Evolutionary conservation across 2,797 vertebrate species (phyloP).

Genomic region (Triplophysa yarkandensis): DNA sequence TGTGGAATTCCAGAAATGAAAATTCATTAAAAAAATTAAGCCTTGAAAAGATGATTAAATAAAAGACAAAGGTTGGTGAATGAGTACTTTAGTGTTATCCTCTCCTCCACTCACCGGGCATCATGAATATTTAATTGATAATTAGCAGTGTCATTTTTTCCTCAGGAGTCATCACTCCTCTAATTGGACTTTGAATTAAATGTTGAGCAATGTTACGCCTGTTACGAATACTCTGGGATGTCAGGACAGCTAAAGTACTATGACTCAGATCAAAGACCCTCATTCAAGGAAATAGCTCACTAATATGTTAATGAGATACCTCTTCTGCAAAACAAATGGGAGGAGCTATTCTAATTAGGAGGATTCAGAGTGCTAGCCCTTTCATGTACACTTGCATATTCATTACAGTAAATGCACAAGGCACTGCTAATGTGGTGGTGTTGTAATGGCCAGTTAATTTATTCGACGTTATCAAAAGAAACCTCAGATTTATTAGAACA

Average conservation of each 20-base stretch:
- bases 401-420: conserved; percentile 84
- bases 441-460: conserved; percentile 89
- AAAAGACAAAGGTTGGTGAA: not conserved
- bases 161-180: conserved; percentile 87
- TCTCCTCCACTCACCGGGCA: conserved; percentile 1
- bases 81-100: not conserved
- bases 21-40: not conserved
- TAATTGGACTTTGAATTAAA: conserved; percentile 89
- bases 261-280: conserved; percentile 34
- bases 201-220: conserved; percentile 88
- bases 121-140: conserved; percentile 51
- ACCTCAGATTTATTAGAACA: conserved; percentile 37
- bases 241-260: conserved; percentile 17
- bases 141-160: conserved; percentile 89
- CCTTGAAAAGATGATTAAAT: not conserved
- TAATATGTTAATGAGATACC: conserved; percentile 48
- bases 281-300: conserved; percentile 1
- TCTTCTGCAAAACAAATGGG: conserved; percentile 85
- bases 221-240: conserved; percentile 71
- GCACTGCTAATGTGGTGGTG: conserved; percentile 86
- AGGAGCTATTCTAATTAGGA: conserved; percentile 87
- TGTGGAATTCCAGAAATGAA: not conserved
- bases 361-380: conserved; percentile 83
- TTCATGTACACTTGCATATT: conserved; percentile 84
- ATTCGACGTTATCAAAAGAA: conserved; percentile 78